Evolutionary conservation across 1,140 invertebrate genomes (phyloP).

Genomic region (Drosophila repleta): DNA sequence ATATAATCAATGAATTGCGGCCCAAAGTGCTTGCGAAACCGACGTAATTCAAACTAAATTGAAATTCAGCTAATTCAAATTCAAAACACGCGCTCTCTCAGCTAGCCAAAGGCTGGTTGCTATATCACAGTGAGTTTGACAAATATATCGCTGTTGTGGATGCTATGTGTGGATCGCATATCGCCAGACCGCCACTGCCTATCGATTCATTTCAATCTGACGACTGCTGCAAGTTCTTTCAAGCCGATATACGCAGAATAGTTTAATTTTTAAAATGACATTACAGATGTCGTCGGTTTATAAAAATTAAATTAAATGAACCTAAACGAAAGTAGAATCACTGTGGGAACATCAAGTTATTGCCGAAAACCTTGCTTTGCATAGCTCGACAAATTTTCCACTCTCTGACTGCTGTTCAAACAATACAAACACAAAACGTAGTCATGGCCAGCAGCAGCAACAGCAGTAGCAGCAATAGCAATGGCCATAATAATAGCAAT

Average conservation of each 20-base stretch:
- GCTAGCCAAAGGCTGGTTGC: slow-evolving; percentile 9
- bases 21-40: slow-evolving; percentile 55
- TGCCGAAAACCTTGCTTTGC: not conserved
- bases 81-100: slow-evolving; percentile 56
- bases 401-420: slow-evolving; percentile 10
- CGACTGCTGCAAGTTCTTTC: slow-evolving; percentile 19
- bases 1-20: slow-evolving; percentile 65
- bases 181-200: slow-evolving; percentile 30
- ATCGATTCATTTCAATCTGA: slow-evolving; percentile 10
- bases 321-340: not conserved
- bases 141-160: slow-evolving; percentile 26
- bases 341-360: not conserved
- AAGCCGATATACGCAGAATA: slow-evolving; percentile 5
- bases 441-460: slow-evolving; percentile 65
- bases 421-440: slow-evolving; percentile 17
- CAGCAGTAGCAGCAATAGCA: slow-evolving; percentile 53
- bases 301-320: slow-evolving; percentile 25
- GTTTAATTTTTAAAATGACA: slow-evolving; percentile 16
- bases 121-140: slow-evolving; percentile 3
- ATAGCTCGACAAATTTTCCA: slow-evolving; percentile 1
- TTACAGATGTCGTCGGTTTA: slow-evolving; percentile 19
- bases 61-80: slow-evolving; percentile 51
- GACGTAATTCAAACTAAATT: slow-evolving; percentile 21
- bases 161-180: slow-evolving; percentile 3
- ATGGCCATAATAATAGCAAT: slow-evolving; percentile 55